phyloP scores from a whole-genome alignment of 2,113 vertebrate genomes.

The Oncorhynchus mykiss region DNA sequence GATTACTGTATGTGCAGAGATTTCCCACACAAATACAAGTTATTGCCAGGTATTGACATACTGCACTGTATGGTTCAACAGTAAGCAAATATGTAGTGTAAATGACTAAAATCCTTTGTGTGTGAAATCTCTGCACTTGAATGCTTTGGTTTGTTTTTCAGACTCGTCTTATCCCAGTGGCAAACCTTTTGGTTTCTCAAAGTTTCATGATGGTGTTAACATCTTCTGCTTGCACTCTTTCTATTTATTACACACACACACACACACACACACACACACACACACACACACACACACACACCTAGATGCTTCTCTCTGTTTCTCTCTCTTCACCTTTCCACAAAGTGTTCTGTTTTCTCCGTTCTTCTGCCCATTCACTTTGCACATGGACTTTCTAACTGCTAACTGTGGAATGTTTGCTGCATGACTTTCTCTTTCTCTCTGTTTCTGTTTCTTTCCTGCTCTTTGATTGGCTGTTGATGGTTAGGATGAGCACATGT shows the following conservation, averaged over 20 bases:
- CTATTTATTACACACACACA: too few relatives aligned
- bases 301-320: slow-evolving; percentile 15
- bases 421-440: slow-evolving; percentile 71
- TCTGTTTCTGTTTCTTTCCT: slow-evolving; percentile 21
- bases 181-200: slow-evolving; percentile 25
- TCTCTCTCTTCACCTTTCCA: slow-evolving; percentile 7
- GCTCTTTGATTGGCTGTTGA: slow-evolving; percentile 71
- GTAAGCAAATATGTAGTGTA: slow-evolving; percentile 49
- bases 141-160: slow-evolving; percentile 57
- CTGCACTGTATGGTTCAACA: slow-evolving; percentile 24
- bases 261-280: too few relatives aligned
- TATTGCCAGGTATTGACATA: slow-evolving; percentile 12
- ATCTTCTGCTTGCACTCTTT: slow-evolving; percentile 18
- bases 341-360: slow-evolving; percentile 18
- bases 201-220: slow-evolving; percentile 42
- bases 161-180: slow-evolving; percentile 57
- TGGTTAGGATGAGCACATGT: slow-evolving; percentile 92
- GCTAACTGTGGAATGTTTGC: slow-evolving; percentile 53
- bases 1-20: slow-evolving; percentile 54
- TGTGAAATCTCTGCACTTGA: slow-evolving; percentile 59
- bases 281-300: too few relatives aligned
- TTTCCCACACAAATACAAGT: slow-evolving; percentile 77
- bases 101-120: slow-evolving; percentile 43
- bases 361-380: neutral
- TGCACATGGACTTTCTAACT: slow-evolving; percentile 48